These are phyloP conservation scores for Cercocebus atys DNA, from an alignment of 2,113 vertebrate genomes.

Conservation along the genomic window DNA sequence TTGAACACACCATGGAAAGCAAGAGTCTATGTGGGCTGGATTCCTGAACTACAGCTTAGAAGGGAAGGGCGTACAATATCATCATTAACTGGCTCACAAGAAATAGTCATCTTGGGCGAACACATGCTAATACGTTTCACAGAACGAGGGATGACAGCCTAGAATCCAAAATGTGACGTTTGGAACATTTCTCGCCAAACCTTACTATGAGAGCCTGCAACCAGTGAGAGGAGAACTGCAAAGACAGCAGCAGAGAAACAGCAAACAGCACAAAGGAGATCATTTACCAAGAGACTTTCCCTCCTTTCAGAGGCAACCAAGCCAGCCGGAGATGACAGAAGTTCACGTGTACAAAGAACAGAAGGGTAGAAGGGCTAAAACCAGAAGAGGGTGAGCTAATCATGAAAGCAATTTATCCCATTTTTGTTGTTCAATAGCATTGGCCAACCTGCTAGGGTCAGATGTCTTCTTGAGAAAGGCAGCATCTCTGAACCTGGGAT, in stretches of 20 bases:
- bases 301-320: slow-evolving; percentile 22
- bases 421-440: neutral
- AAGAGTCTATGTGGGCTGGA: slow-evolving; percentile 50
- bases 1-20: slow-evolving; percentile 35
- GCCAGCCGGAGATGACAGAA: slow-evolving; percentile 35
- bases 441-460: neutral
- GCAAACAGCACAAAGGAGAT: slow-evolving; percentile 40
- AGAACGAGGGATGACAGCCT: slow-evolving; percentile 52
- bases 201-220: slow-evolving; percentile 48
- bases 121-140: slow-evolving; percentile 73
- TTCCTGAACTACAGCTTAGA: slow-evolving; percentile 59
- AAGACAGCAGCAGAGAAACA: slow-evolving; percentile 62
- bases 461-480: slow-evolving; percentile 59
- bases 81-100: slow-evolving; percentile 66
- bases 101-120: slow-evolving; percentile 53
- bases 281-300: slow-evolving; percentile 44
- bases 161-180: slow-evolving; percentile 19
- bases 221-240: slow-evolving; percentile 35
- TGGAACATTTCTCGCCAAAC: slow-evolving; percentile 48
- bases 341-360: slow-evolving; percentile 19
- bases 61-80: slow-evolving; percentile 26
- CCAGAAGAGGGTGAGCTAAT: slow-evolving; percentile 38
- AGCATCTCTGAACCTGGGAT: slow-evolving; percentile 69
- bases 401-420: slow-evolving; percentile 43
- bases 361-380: neutral